Conservation (phyloP, 2,113 vertebrate genomes). For the Microcebus murinus region DNA sequence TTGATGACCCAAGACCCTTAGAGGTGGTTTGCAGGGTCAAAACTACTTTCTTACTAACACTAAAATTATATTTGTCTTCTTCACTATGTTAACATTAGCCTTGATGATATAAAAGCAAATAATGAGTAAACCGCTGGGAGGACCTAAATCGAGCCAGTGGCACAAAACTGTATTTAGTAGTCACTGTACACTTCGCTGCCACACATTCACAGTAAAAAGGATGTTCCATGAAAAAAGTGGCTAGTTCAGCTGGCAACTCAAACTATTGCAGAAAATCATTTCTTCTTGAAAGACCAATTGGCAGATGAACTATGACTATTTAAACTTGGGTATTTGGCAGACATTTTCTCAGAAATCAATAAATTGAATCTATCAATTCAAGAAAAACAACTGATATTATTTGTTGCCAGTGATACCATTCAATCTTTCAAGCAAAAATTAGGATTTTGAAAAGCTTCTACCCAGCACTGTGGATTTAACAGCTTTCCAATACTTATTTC, state of each 20-base stretch:
- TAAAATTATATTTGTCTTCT: not conserved
- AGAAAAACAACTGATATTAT: not conserved
- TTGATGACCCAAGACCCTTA: not conserved
- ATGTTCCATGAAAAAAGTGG: no score
- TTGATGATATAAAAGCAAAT: not conserved
- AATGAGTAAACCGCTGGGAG: not conserved
- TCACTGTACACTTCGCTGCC: not conserved
- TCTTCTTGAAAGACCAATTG: not conserved
- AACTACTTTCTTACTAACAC: not conserved
- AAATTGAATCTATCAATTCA: not conserved
- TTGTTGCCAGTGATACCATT: not conserved
- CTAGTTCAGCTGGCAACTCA: no score
- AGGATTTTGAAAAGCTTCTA: not conserved
- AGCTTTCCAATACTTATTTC: not conserved
- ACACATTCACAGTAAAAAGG: no score
- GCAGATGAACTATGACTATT: not conserved
- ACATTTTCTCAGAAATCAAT: not conserved
- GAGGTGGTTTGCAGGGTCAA: not conserved
- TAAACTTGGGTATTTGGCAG: not conserved
- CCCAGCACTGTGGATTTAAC: not conserved
- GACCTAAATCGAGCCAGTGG: not conserved
- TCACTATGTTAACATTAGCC: not conserved
- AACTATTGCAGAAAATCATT: not conserved
- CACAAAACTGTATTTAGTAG: not conserved
- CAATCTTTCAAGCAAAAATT: not conserved